Base-by-base conservation (phyloP, 2,797 vertebrate species). In the Melopsittacus undulatus region DNA sequence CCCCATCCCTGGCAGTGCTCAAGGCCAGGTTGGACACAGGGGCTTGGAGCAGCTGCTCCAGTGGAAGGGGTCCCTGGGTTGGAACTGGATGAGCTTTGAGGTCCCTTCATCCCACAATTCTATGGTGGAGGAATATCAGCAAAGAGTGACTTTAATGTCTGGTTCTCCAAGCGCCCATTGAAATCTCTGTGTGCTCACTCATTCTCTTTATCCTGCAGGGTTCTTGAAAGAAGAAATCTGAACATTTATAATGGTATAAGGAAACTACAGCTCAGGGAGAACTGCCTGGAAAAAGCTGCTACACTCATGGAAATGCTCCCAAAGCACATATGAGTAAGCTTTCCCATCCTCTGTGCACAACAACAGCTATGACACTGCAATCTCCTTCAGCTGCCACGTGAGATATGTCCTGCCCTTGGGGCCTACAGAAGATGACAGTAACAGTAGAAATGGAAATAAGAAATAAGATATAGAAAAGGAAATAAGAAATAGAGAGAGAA, bases 171-270 rank as follows among this genome's bases (percentile, higher is more conserved):
- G 22, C 7, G n/a, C n/a, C 56, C n/a, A 0, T 34, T 24, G 56
- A 57, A 34, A 34, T 11, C 70, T 19, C 13, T 48, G 14, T 16
- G 5, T 36, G 49, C 32, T 30, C 19, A 10, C 29, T 57, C 12
- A 48, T 67, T 29, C 46, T 7, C 34, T 38, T 38, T 40, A 57
- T 62, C 12, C 34, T 2, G 0, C 8, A 32, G n/a, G 6, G 13
- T 59, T 85, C 32, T 14, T 54, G 57, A 43, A 72, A 43, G 29
- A 61, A 76, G 64, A 76, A 43, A 5, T 56, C n/a, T 26, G 63
- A 63, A 68, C 10, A 30, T 26, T 68, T 46, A 10, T 42, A 46
- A 49, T 20, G 36, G 52, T 23, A 61, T 23, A 74, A 63, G 54
- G 34, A 63, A 30, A 20, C 2, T 9, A 34, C 8, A 26, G 5